Percentiles rank a stretch among this genome's conserved stretches.
Conservation (phyloP, 2,113 vertebrate genomes). For the Mormoops blainvillei region DNA sequence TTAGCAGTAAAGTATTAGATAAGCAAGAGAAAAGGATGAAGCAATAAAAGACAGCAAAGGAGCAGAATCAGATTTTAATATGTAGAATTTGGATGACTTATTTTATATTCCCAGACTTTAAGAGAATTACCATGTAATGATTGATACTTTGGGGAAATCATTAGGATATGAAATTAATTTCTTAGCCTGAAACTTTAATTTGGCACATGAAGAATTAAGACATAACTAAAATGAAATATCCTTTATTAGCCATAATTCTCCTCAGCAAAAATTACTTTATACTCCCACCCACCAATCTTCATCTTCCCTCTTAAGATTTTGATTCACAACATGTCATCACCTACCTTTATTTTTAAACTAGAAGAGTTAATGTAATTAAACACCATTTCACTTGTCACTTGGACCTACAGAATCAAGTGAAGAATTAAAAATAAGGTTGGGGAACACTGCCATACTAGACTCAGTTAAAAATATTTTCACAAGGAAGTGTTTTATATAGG, state of each 20-base stretch:
- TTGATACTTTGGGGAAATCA: constrained; percentile 63
- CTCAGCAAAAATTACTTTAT: constrained; percentile 45
- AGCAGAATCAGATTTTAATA: constrained; percentile 47
- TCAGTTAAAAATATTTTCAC: constrained; percentile 35
- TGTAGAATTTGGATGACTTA: constrained; percentile 4
- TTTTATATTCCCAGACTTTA: constrained; percentile 40
- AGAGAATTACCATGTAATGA: constrained; percentile 48
- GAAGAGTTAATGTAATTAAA: constrained; percentile 31
- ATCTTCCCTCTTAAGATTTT: not conserved
- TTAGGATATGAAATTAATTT: constrained; percentile 66
- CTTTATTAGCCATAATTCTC: constrained; percentile 51
- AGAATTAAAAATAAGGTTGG: constrained; percentile 35
- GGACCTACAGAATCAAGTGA: not conserved
- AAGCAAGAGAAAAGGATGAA: not conserved
- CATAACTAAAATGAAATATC: constrained; percentile 60
- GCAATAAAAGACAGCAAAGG: constrained; percentile 27
- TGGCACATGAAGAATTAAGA: constrained; percentile 59
- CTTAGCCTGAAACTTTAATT: constrained; percentile 61
- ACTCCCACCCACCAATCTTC: not conserved
- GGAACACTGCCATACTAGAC: not conserved
- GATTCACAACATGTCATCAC: constrained; percentile 16
- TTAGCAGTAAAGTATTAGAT: not conserved
- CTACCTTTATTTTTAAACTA: constrained; percentile 48
- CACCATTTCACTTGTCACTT: constrained; percentile 27
- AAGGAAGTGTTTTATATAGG: not conserved